Evolutionary conservation across 2,888 invertebrate species (phyloP).

Genomic region (Chloroclysta siterata): DNA sequence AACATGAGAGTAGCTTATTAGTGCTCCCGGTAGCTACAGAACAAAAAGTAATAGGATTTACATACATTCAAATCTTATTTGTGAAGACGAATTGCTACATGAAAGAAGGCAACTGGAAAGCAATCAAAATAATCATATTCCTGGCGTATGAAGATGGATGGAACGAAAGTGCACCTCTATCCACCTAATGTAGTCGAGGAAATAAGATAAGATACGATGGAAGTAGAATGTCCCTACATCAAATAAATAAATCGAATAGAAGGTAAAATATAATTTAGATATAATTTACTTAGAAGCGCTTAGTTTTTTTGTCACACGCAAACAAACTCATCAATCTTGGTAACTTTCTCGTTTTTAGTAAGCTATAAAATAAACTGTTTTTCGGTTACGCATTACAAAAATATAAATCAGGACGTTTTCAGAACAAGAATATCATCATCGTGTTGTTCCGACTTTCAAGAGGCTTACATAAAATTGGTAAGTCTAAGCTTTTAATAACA

Average conservation of each 20-base stretch:
- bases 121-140: conserved; percentile 59
- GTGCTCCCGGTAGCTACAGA: neutral
- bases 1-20: neutral
- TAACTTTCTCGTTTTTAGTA: too few relatives aligned
- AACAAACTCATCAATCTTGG: too few relatives aligned
- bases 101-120: conserved; percentile 42
- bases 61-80: conserved; percentile 55
- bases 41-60: conserved; percentile 28
- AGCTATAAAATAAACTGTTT: too few relatives aligned
- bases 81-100: conserved; percentile 43
- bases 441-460: too few relatives aligned
- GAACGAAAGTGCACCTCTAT: conserved; percentile 48
- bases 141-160: conserved; percentile 47
- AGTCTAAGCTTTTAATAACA: neutral
- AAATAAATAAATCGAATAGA: neutral
- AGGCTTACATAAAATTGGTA: neutral
- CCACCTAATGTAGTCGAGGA: conserved; percentile 31
- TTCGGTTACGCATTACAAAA: too few relatives aligned
- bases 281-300: neutral
- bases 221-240: neutral
- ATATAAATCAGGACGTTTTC: too few relatives aligned
- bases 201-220: conserved; percentile 17
- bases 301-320: too few relatives aligned
- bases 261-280: neutral
- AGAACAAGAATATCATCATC: too few relatives aligned